Evolutionary conservation across 1,140 invertebrate genomes (phyloP).

Genomic region (Drosophila melanogaster): Release_6_plus_ISO1_MT NT_033779.5:8982001-8982500

Average conservation of each 20-base stretch:
- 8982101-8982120: conserved; percentile 4
- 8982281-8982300: conserved; percentile 1
- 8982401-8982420: conserved; percentile 17
- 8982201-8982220: no score
- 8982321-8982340: conserved; percentile 12
- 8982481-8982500: conserved; percentile 5
- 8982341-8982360: conserved; percentile 17
- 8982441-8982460: conserved; percentile 69
- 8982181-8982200: not conserved
- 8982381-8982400: conserved; percentile 22
- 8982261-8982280: conserved; percentile 10
- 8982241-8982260: not conserved
- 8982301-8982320: conserved; percentile 14
- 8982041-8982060: conserved; percentile 13
- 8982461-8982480: conserved; percentile 40
- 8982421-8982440: conserved; percentile 33
- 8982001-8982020: conserved; percentile 13
- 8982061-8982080: conserved; percentile 16
- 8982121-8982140: not conserved
- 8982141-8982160: not conserved
- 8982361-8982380: conserved; percentile 1
- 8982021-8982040: conserved; percentile 9
- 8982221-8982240: not conserved
- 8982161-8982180: not conserved
- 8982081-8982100: conserved; percentile 8